phyloP scores from a whole-genome alignment of 2,797 vertebrate species.

The Neostethus bicornis region DNA sequence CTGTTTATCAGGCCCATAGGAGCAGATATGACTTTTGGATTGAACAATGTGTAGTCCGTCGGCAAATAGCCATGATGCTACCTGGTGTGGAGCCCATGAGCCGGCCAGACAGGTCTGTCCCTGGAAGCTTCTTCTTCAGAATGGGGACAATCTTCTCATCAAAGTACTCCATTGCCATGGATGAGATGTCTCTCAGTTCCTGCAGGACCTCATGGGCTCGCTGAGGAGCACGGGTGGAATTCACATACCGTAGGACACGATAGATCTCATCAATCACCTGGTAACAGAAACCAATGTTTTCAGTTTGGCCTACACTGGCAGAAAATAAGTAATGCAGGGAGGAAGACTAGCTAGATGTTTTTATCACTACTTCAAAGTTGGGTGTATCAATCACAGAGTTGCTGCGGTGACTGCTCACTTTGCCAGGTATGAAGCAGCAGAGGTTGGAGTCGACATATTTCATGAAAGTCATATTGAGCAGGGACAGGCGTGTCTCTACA shows the following conservation, averaged over 20 bases:
- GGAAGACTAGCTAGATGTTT: too few relatives aligned
- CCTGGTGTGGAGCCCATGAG: conserved; percentile 96
- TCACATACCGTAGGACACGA: conserved; percentile 95
- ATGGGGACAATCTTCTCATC: conserved; percentile 99
- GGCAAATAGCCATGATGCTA: too few relatives aligned
- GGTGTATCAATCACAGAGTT: too few relatives aligned
- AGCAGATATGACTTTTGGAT: too few relatives aligned
- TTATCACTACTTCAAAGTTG: too few relatives aligned
- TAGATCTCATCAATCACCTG: conserved; percentile 99
- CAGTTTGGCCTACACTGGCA: neutral
- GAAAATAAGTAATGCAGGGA: neutral
- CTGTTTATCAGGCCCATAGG: too few relatives aligned
- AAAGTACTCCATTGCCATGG: conserved; percentile 99
- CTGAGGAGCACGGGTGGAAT: conserved; percentile 96
- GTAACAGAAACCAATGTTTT: conserved; percentile 5
- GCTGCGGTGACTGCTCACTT: conserved; percentile 88
- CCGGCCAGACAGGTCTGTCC: conserved; percentile 94
- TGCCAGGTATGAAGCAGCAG: conserved; percentile 99
- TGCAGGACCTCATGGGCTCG: conserved; percentile 98
- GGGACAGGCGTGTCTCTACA: conserved; percentile 94
- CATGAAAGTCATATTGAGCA: conserved; percentile 99
- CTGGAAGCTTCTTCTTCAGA: conserved; percentile 96
- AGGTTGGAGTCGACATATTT: conserved; percentile 99
- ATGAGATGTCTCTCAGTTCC: conserved; percentile 97
- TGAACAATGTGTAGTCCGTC: too few relatives aligned